These are phyloP conservation scores for Diacarnus erythraeanus DNA, from an alignment of 37 sponge, comb jelly and placozoan genomes.

Conservation along the genomic window DNA sequence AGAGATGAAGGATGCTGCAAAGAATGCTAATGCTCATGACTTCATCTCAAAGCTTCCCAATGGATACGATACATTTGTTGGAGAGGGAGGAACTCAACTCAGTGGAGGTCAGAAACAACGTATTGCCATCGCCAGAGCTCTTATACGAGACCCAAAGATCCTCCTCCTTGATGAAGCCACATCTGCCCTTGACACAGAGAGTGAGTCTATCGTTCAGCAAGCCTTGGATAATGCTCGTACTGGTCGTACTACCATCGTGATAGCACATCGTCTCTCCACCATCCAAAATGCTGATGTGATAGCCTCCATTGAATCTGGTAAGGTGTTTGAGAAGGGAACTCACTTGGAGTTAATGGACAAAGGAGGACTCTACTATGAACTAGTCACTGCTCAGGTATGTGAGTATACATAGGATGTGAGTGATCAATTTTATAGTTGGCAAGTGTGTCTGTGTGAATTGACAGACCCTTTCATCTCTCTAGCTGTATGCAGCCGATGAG, in stretches of 20 bases:
- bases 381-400: constrained; percentile 83
- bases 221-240: constrained; percentile 82
- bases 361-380: constrained; percentile 85
- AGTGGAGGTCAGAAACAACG: constrained; percentile 94
- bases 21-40: constrained; percentile 78
- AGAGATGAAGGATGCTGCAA: constrained; percentile 79
- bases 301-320: constrained; percentile 57
- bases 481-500: constrained; percentile 19
- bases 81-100: constrained; percentile 85
- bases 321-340: constrained; percentile 71
- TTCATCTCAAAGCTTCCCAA: constrained; percentile 83
- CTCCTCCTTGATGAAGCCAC: constrained; percentile 94
- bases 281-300: constrained; percentile 82
- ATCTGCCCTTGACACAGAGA: constrained; percentile 92
- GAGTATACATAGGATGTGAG: neutral
- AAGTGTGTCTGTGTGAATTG: no score
- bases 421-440: no score
- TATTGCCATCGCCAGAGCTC: constrained; percentile 90
- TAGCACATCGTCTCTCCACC: constrained; percentile 90
- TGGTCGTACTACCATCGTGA: constrained; percentile 88
- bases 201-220: constrained; percentile 82
- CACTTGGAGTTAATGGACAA: constrained; percentile 73
- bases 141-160: constrained; percentile 84
- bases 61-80: constrained; percentile 85
- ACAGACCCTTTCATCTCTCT: neutral